Evolutionary conservation across 64 coral and sea anemone species (phyloP), one percentile per base, ranked within the genome.

Genomic region (Montipora capricornis): DNA sequence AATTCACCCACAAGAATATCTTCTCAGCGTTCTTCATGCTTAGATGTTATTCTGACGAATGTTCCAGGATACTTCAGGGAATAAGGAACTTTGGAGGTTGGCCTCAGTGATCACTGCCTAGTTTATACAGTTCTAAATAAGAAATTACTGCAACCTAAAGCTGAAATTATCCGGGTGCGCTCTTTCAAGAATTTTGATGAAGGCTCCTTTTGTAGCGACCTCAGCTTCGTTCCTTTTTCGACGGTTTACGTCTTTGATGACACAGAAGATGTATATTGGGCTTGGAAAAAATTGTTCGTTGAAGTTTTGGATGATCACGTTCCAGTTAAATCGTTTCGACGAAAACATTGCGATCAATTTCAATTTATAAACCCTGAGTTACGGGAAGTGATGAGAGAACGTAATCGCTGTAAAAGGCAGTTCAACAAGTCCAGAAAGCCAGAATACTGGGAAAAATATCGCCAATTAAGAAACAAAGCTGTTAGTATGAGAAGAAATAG

Each of bases 31-130:
- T 61, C 64, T 74, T 58, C 78, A 8, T 83, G 80, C 44, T 74
- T 91, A 20, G 89, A 91, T 73, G 89, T 91, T 19, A 91, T 91
- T 17, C 78, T 82, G 6, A 91, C 62, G 13, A 91, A 82, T 74
- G 89, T 81, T 12, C 62, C 89, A 68, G 64, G 14, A 49, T 73
- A 19, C 73, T 15, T 70, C 4, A 73, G 37, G 16, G 68, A 91
- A 74, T 91, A 79, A 44, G 79, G 79, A 62, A 51, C 50, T 73
- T 49, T 53, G 8, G 78, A 91, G 12, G 57, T 52, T 74, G 68
- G 68, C 50, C 47, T 91, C 1, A 92, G 90, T 84, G 90, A 84
- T 48, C 64, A 92, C n/a, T 20, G 57, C 55, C 70, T 92, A 58
- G 49, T 84, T 55, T 92, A 75, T 70, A 76, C 73, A 51, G 70